Conservation (phyloP, 2,888 invertebrate genomes). For the Stenodema calcarata region DNA sequence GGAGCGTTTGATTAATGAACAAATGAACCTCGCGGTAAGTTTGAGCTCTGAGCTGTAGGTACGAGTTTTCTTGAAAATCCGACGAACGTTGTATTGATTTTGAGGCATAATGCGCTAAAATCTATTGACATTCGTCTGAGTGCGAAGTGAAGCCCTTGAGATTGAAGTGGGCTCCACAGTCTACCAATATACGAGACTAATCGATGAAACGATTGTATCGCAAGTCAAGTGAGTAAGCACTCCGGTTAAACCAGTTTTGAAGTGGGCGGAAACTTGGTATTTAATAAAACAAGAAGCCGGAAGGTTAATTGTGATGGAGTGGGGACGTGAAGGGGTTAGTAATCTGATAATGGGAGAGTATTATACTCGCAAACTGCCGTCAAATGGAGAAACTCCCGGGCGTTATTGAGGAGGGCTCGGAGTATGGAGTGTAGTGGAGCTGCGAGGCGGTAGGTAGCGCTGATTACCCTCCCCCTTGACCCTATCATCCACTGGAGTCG, state of each 20-base stretch:
- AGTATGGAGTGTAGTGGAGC: not conserved
- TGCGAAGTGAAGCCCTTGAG: not conserved
- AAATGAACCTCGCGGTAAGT: too few relatives aligned
- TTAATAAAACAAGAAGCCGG: not conserved
- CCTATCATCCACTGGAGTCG: not conserved
- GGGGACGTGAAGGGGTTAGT: constrained; percentile 3
- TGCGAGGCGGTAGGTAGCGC: not conserved
- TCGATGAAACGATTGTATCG: not conserved
- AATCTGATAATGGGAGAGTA: constrained; percentile 19
- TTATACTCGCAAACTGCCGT: constrained; percentile 17
- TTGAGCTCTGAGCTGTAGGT: too few relatives aligned
- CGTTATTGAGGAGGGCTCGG: not conserved
- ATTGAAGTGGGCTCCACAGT: not conserved
- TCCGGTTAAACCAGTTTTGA: not conserved
- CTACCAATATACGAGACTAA: not conserved
- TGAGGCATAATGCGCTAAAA: too few relatives aligned
- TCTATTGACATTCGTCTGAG: too few relatives aligned
- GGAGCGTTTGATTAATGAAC: too few relatives aligned
- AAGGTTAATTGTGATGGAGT: constrained; percentile 1
- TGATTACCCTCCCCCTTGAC: not conserved
- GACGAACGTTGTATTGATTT: too few relatives aligned
- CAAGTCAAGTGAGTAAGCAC: not conserved
- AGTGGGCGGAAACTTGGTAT: not conserved
- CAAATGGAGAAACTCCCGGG: constrained; percentile 17
- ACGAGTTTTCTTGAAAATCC: too few relatives aligned